phyloP scores from a whole-genome alignment of 2,113 vertebrate species.

The Candoia aspera region DNA sequence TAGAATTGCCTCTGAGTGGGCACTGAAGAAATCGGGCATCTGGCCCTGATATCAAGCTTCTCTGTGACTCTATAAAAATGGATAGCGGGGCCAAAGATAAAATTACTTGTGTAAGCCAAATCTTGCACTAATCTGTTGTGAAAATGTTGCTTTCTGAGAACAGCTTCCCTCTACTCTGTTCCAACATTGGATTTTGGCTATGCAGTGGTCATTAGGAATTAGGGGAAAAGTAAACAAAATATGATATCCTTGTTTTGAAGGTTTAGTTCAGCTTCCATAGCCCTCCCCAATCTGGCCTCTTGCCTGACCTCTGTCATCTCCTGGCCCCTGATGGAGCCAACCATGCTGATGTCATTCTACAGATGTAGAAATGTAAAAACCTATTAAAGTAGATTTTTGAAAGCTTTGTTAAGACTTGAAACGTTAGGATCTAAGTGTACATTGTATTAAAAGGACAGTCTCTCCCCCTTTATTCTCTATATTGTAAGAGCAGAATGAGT shows the following conservation, averaged over 20 bases:
- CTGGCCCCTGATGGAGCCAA: neutral
- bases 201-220: neutral
- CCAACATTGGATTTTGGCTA: neutral
- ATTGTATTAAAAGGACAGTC: neutral
- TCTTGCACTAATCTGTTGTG: neutral
- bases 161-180: neutral
- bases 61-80: neutral
- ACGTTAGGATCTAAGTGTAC: neutral
- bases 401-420: neutral
- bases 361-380: neutral
- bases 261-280: neutral
- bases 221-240: neutral
- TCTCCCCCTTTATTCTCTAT: neutral
- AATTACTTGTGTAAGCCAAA: neutral
- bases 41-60: neutral
- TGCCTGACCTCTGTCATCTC: neutral
- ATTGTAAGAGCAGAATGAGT: neutral
- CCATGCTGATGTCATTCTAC: neutral
- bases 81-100: neutral
- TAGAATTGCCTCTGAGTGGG: neutral
- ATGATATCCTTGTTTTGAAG: neutral
- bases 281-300: neutral
- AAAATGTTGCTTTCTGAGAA: neutral
- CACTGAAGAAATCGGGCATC: neutral
- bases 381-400: neutral